These are phyloP conservation scores for Lepidurus couesii DNA, from an alignment of 1,140 invertebrate species.

Conservation along the genomic window DNA sequence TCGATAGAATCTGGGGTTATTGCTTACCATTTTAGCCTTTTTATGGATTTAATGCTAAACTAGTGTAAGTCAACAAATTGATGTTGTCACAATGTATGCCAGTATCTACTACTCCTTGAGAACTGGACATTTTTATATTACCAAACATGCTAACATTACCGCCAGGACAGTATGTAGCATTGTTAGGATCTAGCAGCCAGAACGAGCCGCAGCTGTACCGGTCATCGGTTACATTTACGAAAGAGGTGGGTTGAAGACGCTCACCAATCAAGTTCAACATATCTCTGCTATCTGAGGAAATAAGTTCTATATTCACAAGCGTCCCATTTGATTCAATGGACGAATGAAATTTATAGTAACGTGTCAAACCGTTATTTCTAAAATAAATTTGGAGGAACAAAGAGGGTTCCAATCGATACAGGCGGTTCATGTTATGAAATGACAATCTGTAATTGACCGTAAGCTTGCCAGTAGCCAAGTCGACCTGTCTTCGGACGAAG, in stretches of 20 bases:
- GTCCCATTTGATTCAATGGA: not conserved
- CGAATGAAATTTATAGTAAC: not conserved
- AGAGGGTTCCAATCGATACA: not conserved
- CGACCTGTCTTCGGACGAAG: not conserved
- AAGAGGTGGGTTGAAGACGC: not conserved
- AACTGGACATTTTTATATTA: no score
- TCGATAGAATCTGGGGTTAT: no score
- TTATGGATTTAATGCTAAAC: no score
- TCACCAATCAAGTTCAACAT: not conserved
- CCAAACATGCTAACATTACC: no score
- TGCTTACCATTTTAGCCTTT: no score
- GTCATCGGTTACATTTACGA: no score
- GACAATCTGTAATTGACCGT: not conserved
- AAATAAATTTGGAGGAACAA: not conserved
- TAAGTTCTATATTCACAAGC: not conserved
- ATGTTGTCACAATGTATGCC: no score
- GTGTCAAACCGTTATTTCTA: not conserved
- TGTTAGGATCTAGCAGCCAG: no score
- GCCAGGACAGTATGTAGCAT: no score
- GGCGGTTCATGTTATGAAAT: not conserved
- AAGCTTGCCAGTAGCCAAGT: not conserved
- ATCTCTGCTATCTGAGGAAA: not conserved
- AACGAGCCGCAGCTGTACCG: no score
- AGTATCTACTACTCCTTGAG: no score
- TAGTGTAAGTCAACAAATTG: no score